A percentile compares a stretch with the other conserved stretches of the same genome.
Evolutionary conservation across 2,888 invertebrate genomes (phyloP).

Genomic region (Pheosia gnoma): DNA sequence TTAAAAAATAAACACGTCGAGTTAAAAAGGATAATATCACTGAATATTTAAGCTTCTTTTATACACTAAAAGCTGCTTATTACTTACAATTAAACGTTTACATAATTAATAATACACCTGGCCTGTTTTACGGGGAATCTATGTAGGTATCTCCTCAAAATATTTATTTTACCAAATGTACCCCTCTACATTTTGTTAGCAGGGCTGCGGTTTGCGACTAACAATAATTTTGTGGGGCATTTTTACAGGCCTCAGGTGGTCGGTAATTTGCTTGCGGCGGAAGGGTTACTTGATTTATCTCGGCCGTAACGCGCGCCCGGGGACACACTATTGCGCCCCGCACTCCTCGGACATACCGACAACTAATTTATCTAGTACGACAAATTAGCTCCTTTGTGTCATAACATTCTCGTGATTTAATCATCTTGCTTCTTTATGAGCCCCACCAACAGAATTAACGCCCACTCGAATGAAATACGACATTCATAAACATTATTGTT

Average conservation of each 20-base stretch:
- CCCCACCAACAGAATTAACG: conserved; percentile 31
- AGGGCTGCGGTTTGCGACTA: conserved; percentile 42
- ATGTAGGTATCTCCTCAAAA: conserved; percentile 1
- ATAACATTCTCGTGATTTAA: conserved; percentile 43
- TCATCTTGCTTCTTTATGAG: conserved; percentile 37
- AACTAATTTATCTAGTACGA: conserved; percentile 65
- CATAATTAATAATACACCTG: neutral
- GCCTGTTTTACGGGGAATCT: neutral
- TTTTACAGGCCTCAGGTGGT: conserved; percentile 83
- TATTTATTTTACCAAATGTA: conserved; percentile 19
- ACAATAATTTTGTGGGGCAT: conserved; percentile 67
- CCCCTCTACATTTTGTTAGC: conserved; percentile 39
- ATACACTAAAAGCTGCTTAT: neutral
- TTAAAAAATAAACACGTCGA: neutral
- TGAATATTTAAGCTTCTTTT: too few species aligned
- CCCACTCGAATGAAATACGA: conserved; percentile 25
- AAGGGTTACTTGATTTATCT: conserved; percentile 82
- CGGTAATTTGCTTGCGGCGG: conserved; percentile 75
- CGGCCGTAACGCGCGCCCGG: conserved; percentile 66
- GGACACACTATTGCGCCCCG: conserved; percentile 70
- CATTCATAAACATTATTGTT: conserved; percentile 23
- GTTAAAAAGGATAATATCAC: too few species aligned
- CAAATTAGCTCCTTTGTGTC: conserved; percentile 51
- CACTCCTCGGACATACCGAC: conserved; percentile 53
- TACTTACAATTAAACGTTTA: conserved; percentile 4